Conservation (phyloP, 30 jellyfish, hydroid and myxozoan genomes). For the Chrysaora quinquecirrha region DNA sequence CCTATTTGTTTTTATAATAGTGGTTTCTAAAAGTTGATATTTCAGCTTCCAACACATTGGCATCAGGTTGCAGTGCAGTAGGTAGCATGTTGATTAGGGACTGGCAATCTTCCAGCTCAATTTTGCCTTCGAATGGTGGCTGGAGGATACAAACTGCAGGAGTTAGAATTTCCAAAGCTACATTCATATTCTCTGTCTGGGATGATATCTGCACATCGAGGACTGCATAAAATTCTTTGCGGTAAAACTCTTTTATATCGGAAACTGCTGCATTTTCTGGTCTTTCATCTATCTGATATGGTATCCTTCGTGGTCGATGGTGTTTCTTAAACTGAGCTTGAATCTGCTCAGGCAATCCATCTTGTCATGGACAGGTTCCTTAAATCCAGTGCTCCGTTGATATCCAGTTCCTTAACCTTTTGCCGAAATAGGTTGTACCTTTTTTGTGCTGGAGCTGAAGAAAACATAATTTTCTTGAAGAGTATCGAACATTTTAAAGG, state of each 20-base stretch:
- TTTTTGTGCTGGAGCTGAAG: constrained; percentile 1
- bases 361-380: not conserved
- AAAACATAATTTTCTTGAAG: not conserved
- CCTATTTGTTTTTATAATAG: constrained; percentile 21
- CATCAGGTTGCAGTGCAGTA: constrained; percentile 33
- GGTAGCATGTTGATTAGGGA: constrained; percentile 18
- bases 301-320: constrained; percentile 3
- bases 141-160: constrained; percentile 14
- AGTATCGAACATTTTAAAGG: not conserved
- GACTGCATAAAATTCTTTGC: not conserved
- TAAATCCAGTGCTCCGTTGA: not conserved
- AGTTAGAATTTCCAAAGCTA: not conserved
- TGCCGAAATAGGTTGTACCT: not conserved
- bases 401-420: not conserved
- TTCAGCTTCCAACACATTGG: constrained; percentile 27
- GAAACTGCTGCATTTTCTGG: not conserved
- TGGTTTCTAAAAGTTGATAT: constrained; percentile 15
- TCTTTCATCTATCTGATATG: constrained; percentile 1
- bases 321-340: not conserved
- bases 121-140: constrained; percentile 12
- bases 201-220: constrained; percentile 3
- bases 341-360: constrained; percentile 13
- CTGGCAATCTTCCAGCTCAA: constrained; percentile 16
- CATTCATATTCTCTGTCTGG: not conserved
- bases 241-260: not conserved